Evolutionary conservation across 2,888 invertebrate genomes (phyloP).

Genomic region (Athrips mouffetella): DNA sequence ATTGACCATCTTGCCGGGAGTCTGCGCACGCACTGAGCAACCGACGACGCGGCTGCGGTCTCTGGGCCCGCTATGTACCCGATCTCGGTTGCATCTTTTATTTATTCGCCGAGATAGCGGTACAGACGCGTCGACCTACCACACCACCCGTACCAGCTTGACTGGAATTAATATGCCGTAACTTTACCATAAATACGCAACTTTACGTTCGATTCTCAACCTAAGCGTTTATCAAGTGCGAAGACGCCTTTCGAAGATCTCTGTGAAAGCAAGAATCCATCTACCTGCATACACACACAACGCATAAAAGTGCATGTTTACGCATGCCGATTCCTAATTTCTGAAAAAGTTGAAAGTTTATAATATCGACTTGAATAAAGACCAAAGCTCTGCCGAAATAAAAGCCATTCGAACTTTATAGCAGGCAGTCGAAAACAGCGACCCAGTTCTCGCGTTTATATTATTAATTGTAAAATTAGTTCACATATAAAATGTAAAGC

Average conservation of each 20-base stretch:
- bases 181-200: slow-evolving; percentile 46
- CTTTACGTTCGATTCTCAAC: slow-evolving; percentile 3
- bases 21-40: slow-evolving; percentile 56
- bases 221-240: too few species aligned
- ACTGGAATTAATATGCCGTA: slow-evolving; percentile 62
- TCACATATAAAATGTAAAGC: not conserved
- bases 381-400: too few species aligned
- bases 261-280: too few species aligned
- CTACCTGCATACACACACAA: too few species aligned
- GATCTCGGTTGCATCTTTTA: slow-evolving; percentile 71
- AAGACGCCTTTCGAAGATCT: too few species aligned
- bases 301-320: too few species aligned
- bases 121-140: slow-evolving; percentile 53
- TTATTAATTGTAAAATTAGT: slow-evolving; percentile 2
- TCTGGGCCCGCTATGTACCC: slow-evolving; percentile 63
- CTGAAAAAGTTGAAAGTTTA: too few species aligned
- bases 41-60: slow-evolving; percentile 35
- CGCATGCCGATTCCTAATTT: too few species aligned
- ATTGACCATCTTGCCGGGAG: slow-evolving; percentile 68
- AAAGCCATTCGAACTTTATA: not conserved
- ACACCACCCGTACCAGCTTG: slow-evolving; percentile 53
- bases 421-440: not conserved
- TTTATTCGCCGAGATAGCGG: slow-evolving; percentile 76
- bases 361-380: too few species aligned
- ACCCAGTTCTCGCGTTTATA: slow-evolving; percentile 4